Percentiles rank a stretch among this genome's conserved stretches.
Evolutionary conservation across 2,888 invertebrate genomes (phyloP).

Genomic region (Criorhina ranunculi): DNA sequence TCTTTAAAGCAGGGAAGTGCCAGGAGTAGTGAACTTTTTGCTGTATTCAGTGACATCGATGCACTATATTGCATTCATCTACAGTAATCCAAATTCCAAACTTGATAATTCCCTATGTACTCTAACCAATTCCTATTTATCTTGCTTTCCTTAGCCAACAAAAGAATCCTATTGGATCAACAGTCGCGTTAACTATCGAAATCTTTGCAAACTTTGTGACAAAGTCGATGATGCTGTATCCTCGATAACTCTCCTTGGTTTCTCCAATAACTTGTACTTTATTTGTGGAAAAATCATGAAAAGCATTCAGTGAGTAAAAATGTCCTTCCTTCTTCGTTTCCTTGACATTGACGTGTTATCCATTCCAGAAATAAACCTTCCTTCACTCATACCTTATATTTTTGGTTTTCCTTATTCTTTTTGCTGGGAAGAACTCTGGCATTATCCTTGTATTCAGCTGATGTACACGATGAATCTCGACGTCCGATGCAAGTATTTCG

Average conservation of each 20-base stretch:
- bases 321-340: neutral
- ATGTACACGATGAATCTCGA: constrained; percentile 86
- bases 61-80: too few relatives aligned
- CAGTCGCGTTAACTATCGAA: constrained; percentile 85
- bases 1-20: too few relatives aligned
- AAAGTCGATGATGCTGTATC: constrained; percentile 85
- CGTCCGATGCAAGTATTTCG: constrained; percentile 84
- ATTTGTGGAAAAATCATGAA: constrained; percentile 86
- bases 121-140: neutral
- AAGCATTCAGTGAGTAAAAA: constrained; percentile 84
- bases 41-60: too few relatives aligned
- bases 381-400: constrained; percentile 85
- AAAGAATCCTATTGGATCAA: constrained; percentile 85
- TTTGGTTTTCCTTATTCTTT: constrained; percentile 86
- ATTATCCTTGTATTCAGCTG: constrained; percentile 86
- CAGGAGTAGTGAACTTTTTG: too few relatives aligned
- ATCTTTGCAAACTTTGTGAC: constrained; percentile 85
- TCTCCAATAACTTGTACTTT: constrained; percentile 86
- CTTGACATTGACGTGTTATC: too few relatives aligned
- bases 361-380: constrained; percentile 82
- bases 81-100: too few relatives aligned
- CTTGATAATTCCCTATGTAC: too few relatives aligned
- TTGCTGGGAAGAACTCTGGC: constrained; percentile 86
- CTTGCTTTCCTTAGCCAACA: constrained; percentile 79
- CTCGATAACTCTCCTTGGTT: constrained; percentile 85